These are phyloP conservation scores for Hecatera dysodea DNA, from an alignment of 2,888 invertebrate species.

Conservation along the genomic window DNA sequence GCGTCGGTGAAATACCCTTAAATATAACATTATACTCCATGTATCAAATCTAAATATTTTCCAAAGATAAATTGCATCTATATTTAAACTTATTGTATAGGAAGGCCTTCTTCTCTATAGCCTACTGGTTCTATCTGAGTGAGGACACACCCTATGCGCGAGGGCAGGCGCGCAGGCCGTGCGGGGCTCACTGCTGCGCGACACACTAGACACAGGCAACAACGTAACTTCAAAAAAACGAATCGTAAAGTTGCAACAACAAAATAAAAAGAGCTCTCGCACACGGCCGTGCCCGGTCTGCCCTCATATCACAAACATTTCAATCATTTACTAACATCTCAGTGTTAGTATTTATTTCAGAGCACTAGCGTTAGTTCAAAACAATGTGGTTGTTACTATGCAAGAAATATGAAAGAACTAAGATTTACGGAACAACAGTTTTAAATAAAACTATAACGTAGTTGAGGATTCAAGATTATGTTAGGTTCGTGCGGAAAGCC, in stretches of 20 bases:
- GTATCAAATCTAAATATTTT: slow-evolving; percentile 81
- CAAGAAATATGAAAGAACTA: slow-evolving; percentile 19
- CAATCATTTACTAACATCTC: slow-evolving; percentile 41
- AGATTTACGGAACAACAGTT: slow-evolving; percentile 19
- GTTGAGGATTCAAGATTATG: slow-evolving; percentile 30
- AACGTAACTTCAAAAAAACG: background rate
- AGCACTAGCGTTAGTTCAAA: slow-evolving; percentile 15
- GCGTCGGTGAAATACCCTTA: slow-evolving; percentile 23
- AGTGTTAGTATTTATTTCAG: slow-evolving; percentile 17
- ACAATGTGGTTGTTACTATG: slow-evolving; percentile 8
- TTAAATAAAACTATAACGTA: slow-evolving; percentile 37
- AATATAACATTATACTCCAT: slow-evolving; percentile 63
- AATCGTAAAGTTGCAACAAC: background rate
- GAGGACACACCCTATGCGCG: slow-evolving; percentile 17
- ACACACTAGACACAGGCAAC: background rate
- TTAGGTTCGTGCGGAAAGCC: slow-evolving; percentile 10
- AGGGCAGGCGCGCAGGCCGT: slow-evolving; percentile 7
- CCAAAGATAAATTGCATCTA: slow-evolving; percentile 72
- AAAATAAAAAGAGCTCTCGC: background rate
- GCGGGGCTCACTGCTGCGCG: background rate
- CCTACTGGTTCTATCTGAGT: slow-evolving; percentile 50
- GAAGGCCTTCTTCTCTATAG: slow-evolving; percentile 70
- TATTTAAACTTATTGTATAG: slow-evolving; percentile 70
- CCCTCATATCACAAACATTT: slow-evolving; percentile 71
- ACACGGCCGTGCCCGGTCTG: background rate